Evolutionary conservation across 2,888 invertebrate species (phyloP).

Genomic region (Diachrysia chrysitis): DNA sequence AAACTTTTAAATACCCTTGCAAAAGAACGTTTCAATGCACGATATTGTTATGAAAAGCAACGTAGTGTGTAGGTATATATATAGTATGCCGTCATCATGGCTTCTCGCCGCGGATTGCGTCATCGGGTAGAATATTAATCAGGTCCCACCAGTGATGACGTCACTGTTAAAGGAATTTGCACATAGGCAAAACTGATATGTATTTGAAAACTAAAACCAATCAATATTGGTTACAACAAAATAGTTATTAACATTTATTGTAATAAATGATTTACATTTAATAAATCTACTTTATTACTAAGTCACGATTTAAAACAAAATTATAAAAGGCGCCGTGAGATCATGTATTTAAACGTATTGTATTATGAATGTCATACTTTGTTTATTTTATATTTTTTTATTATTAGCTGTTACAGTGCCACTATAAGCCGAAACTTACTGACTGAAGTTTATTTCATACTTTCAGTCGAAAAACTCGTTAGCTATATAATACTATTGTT

Average conservation of each 20-base stretch:
- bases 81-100: conserved; percentile 78
- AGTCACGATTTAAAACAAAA: not conserved
- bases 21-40: not conserved
- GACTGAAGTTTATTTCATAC: no score
- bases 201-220: conserved; percentile 13
- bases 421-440: no score
- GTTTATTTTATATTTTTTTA: no score
- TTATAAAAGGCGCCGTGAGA: not conserved
- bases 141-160: conserved; percentile 69
- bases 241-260: not conserved
- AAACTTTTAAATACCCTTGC: not conserved
- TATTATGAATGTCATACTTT: not conserved
- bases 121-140: conserved; percentile 76
- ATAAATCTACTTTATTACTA: not conserved
- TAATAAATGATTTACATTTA: not conserved
- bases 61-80: conserved; percentile 36
- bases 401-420: no score
- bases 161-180: conserved; percentile 49
- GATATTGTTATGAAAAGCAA: conserved; percentile 51
- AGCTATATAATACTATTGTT: no score
- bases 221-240: not conserved
- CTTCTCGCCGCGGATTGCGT: conserved; percentile 78
- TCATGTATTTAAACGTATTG: not conserved
- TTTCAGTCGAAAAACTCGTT: no score
- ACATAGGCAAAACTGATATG: conserved; percentile 43